Evolutionary conservation across 2,888 invertebrate species (phyloP).

Genomic region (Lampropteryx suffumata): DNA sequence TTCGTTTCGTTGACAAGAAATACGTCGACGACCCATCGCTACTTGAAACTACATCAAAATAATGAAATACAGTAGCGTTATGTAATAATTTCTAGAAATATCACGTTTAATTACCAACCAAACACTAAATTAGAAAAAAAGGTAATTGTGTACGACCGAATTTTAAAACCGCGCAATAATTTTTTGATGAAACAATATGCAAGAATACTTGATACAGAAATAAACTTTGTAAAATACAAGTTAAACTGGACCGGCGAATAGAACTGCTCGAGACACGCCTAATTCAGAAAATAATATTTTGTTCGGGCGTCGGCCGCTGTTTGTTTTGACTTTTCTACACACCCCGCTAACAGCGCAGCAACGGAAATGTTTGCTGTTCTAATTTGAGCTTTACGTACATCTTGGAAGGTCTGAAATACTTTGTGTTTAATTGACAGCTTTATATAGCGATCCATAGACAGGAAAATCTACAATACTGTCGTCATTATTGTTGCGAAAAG

Average conservation of each 20-base stretch:
- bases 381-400: neutral
- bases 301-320: conserved; percentile 57
- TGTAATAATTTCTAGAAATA: conserved; percentile 9
- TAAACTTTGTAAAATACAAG: neutral
- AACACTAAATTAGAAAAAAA: conserved; percentile 4
- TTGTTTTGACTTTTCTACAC: conserved; percentile 45
- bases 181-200: neutral
- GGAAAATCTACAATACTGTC: neutral
- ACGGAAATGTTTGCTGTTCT: neutral
- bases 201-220: conserved; percentile 12
- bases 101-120: conserved; percentile 2
- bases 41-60: conserved; percentile 4
- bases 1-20: too few relatives aligned
- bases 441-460: conserved; percentile 8
- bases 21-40: too few relatives aligned
- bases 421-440: conserved; percentile 7
- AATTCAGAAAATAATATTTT: conserved; percentile 50
- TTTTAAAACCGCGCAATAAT: neutral
- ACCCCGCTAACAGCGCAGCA: conserved; percentile 12
- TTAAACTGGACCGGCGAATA: conserved; percentile 5
- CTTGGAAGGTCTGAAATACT: neutral
- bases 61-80: neutral
- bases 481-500: too few relatives aligned
- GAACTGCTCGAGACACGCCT: conserved; percentile 39
- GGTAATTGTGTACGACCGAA: neutral